A percentile compares a stretch with the other conserved stretches of the same genome.
These are phyloP conservation scores for Cantharis lateralis DNA, from an alignment of 2,888 invertebrate genomes.

Conservation along the genomic window DNA sequence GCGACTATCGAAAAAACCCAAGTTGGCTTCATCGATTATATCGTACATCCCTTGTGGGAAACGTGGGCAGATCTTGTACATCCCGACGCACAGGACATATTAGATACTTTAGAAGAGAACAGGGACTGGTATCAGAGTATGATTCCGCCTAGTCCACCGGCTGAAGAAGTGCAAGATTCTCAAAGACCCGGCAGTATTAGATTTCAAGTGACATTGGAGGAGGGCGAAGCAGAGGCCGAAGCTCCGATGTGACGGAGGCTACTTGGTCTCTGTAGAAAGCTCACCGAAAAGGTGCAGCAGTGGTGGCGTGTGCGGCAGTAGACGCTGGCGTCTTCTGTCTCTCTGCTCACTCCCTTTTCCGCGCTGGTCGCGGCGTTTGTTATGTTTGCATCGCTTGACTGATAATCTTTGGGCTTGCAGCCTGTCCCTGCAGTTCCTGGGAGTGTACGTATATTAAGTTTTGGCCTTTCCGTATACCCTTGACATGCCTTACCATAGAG, in stretches of 20 bases:
- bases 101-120: slow-evolving; percentile 97
- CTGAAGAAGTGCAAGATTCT: slow-evolving; percentile 68
- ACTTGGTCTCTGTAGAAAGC: slow-evolving; percentile 87
- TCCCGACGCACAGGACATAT: slow-evolving; percentile 97
- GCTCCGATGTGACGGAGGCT: slow-evolving; percentile 93
- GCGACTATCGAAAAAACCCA: slow-evolving; percentile 98
- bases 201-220: slow-evolving; percentile 82
- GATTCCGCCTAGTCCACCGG: slow-evolving; percentile 92
- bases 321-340: slow-evolving; percentile 40
- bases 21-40: slow-evolving; percentile 99
- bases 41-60: slow-evolving; percentile 99
- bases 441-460: slow-evolving; percentile 43
- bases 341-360: slow-evolving; percentile 43
- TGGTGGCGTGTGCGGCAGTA: slow-evolving; percentile 85
- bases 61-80: slow-evolving; percentile 99
- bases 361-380: slow-evolving; percentile 55
- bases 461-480: slow-evolving; percentile 50
- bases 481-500: slow-evolving; percentile 54
- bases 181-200: slow-evolving; percentile 58
- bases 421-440: slow-evolving; percentile 49
- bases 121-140: slow-evolving; percentile 87
- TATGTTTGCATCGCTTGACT: slow-evolving; percentile 54
- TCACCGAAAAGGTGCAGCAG: slow-evolving; percentile 86
- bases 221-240: slow-evolving; percentile 68
- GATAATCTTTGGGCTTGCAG: slow-evolving; percentile 49